Evolutionary conservation across 2,113 vertebrate genomes (phyloP), one percentile per base, ranked within the genome.

Genomic region (Bombycilla garrulus): DNA sequence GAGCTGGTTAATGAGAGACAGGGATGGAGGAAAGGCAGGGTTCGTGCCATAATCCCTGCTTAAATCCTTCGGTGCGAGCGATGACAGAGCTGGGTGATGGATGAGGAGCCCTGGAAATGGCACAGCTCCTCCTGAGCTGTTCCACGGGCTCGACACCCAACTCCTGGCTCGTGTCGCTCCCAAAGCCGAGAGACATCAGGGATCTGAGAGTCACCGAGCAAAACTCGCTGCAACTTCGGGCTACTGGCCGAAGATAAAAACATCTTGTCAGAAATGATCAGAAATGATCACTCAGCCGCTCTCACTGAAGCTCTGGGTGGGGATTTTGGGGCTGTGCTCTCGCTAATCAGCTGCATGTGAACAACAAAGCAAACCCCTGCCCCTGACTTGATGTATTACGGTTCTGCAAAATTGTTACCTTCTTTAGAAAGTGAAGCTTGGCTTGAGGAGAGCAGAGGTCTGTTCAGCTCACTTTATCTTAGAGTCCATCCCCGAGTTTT

Each of bases 71-170:
- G 20, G 62, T 47, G 66, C 4, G 0, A 91, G 86, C 1, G 10
- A 72, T 95, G 91, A 96, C 91, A 97, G 86, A 60, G 80, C 74
- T 58, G 50, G 3, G 1, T 84, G 96, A 96, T 40, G 70, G 95
- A 96, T 89, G 89, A 91, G 92, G 72, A 94, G 87, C 72, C 57
- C 61, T 92, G 93, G 88, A 64, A 90, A 73, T 22, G 78, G 78
- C 53, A 81, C 72, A 65, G 86, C 50, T 93, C 71, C 78, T n/a
- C 21, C 70, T 35, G 77, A 84, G 80, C 91, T 5, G 2, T 28
- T 77, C 45, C 5, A 15, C 0, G 26, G 85, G 64, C 88, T 81
- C 54, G 6, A 83, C 95, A 85, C 57, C 83, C 74, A 40, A 14
- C 16, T 5, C 84, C 86, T 53, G 81, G 61, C 86, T 93, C 10